Evolutionary conservation across 2,113 vertebrate genomes (phyloP).

Genomic region (Bagarius yarrelli): DNA sequence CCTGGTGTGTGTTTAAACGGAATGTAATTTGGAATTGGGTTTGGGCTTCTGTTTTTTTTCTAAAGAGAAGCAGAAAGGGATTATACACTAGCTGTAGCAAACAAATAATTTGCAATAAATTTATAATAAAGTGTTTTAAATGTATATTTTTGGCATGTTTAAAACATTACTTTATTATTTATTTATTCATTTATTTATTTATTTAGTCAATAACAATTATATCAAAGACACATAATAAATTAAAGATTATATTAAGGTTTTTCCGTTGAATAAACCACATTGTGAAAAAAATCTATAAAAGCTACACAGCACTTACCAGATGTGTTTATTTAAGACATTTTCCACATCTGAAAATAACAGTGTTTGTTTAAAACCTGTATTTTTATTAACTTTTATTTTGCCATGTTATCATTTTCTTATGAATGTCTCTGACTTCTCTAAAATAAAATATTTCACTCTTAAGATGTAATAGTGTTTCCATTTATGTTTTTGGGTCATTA

Average conservation of each 20-base stretch:
- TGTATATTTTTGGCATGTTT: not conserved
- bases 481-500: not conserved
- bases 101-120: not conserved
- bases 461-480: not conserved
- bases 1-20: constrained; percentile 9
- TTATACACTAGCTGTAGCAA: not conserved
- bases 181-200: not conserved
- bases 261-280: not conserved
- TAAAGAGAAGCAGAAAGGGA: not conserved
- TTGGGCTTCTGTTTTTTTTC: not conserved
- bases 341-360: not conserved
- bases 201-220: not conserved
- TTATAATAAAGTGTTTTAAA: not conserved
- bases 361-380: not conserved
- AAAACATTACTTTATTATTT: not conserved
- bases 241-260: not conserved
- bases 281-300: not conserved
- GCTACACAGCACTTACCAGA: not conserved
- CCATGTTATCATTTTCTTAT: not conserved
- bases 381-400: not conserved
- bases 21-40: not conserved
- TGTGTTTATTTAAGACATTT: not conserved
- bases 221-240: not conserved
- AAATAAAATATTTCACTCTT: not conserved
- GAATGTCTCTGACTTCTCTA: too few species aligned